Percentiles rank a stretch among this genome's conserved stretches.
phyloP scores from a whole-genome alignment of 2,888 invertebrate genomes.

The Agriopis marginaria region DNA sequence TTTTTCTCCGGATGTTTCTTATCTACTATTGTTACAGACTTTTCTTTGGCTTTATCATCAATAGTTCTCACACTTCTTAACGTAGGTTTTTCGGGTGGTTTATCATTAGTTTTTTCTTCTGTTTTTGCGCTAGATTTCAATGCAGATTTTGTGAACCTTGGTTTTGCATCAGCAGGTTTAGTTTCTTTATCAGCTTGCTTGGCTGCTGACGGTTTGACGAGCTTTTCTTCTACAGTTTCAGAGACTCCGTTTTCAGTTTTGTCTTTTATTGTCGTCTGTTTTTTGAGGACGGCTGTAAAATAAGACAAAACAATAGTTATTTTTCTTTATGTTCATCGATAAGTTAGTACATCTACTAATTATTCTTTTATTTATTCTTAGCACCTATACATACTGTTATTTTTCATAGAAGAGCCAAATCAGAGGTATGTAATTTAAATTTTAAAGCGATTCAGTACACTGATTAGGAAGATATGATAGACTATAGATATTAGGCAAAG shows the following conservation, averaged over 20 bases:
- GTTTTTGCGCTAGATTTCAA: slow-evolving; percentile 55
- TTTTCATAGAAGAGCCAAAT: too few species aligned
- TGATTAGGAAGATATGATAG: too few species aligned
- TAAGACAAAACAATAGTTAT: slow-evolving; percentile 23
- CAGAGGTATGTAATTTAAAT: too few species aligned
- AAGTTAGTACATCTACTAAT: too few species aligned
- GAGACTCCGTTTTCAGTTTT: slow-evolving; percentile 75
- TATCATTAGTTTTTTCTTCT: slow-evolving; percentile 64
- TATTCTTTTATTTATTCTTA: too few species aligned
- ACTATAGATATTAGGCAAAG: too few species aligned
- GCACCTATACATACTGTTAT: too few species aligned
- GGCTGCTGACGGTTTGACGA: slow-evolving; percentile 76
- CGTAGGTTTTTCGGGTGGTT: slow-evolving; percentile 66
- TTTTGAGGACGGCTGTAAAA: slow-evolving; percentile 77
- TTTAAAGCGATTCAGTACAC: too few species aligned
- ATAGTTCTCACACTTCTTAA: slow-evolving; percentile 75
- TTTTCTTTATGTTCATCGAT: not conserved
- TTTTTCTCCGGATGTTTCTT: slow-evolving; percentile 67
- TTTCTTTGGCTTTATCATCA: slow-evolving; percentile 78
- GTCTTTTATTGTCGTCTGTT: slow-evolving; percentile 79
- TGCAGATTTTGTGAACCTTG: slow-evolving; percentile 70
- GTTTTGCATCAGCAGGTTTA: slow-evolving; percentile 70
- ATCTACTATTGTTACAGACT: slow-evolving; percentile 78
- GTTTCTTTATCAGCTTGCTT: slow-evolving; percentile 70
- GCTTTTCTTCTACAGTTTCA: slow-evolving; percentile 72